Evolutionary conservation across 2,113 vertebrate species (phyloP).

Genomic region (Sapajus apella): DNA sequence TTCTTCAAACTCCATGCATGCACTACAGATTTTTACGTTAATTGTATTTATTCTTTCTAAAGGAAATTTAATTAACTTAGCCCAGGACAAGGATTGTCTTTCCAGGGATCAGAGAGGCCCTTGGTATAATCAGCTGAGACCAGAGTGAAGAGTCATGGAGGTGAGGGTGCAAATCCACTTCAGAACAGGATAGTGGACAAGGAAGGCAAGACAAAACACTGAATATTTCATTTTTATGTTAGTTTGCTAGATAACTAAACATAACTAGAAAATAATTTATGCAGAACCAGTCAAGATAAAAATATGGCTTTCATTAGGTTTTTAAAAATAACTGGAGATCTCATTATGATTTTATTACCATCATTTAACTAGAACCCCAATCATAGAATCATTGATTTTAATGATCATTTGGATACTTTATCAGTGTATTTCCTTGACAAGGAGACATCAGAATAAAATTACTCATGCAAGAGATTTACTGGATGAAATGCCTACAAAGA

Average conservation of each 20-base stretch:
- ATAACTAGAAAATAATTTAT: not conserved
- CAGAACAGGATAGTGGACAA: not conserved
- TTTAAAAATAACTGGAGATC: not conserved
- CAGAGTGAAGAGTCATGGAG: not conserved
- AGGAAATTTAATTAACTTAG: not conserved
- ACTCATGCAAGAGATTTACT: not conserved
- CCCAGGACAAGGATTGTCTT: not conserved
- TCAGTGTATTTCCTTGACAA: not conserved
- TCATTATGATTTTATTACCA: not conserved
- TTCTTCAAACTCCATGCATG: not conserved
- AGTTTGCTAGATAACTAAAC: not conserved
- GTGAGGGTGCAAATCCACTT: not conserved
- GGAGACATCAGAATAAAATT: not conserved
- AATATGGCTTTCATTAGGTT: not conserved
- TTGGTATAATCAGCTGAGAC: not conserved
- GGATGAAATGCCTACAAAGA: not conserved
- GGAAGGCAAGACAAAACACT: not conserved
- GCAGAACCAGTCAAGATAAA: not conserved
- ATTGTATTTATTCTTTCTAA: not conserved
- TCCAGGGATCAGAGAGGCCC: not conserved
- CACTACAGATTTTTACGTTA: not conserved
- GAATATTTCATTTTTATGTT: not conserved
- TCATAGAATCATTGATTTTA: not conserved
- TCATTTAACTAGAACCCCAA: not conserved
- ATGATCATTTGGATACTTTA: not conserved